Evolutionary conservation across 2,797 vertebrate species (phyloP).

Genomic region (Molossus molossus): DNA sequence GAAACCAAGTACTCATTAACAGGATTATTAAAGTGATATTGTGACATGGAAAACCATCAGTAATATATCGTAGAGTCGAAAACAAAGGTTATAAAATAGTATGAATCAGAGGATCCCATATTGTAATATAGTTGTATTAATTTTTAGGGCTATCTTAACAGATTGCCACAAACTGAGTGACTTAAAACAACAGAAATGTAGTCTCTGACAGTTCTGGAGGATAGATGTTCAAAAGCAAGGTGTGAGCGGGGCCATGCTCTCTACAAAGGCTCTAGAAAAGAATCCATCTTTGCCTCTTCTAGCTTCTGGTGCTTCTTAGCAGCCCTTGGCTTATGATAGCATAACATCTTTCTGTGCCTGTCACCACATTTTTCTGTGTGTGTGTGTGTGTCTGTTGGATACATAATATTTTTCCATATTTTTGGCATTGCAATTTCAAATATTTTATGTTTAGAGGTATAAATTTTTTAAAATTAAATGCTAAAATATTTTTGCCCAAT

Average conservation of each 20-base stretch:
- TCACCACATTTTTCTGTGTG: neutral
- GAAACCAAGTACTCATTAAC: neutral
- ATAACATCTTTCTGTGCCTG: neutral
- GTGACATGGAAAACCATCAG: neutral
- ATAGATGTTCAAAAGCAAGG: neutral
- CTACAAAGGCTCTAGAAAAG: neutral
- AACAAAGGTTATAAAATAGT: neutral
- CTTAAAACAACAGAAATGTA: neutral
- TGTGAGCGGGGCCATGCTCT: neutral
- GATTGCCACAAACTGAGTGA: neutral
- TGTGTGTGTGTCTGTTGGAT: neutral
- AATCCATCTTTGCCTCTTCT: neutral
- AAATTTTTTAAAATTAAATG: neutral
- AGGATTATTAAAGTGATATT: neutral
- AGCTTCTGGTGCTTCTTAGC: neutral
- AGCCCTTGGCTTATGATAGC: neutral
- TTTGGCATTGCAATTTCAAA: slow-evolving; percentile 18
- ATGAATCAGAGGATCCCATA: neutral
- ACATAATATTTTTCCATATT: neutral
- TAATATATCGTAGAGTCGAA: slow-evolving; percentile 7
- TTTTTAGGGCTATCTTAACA: neutral
- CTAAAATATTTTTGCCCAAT: slow-evolving; percentile 7
- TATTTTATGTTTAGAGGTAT: neutral
- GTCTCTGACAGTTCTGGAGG: neutral
- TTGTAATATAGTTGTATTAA: neutral